A percentile compares a stretch with the other conserved stretches of the same genome.
Conservation (phyloP, 2,888 invertebrate species). For the Drosophila peninsularis region DNA sequence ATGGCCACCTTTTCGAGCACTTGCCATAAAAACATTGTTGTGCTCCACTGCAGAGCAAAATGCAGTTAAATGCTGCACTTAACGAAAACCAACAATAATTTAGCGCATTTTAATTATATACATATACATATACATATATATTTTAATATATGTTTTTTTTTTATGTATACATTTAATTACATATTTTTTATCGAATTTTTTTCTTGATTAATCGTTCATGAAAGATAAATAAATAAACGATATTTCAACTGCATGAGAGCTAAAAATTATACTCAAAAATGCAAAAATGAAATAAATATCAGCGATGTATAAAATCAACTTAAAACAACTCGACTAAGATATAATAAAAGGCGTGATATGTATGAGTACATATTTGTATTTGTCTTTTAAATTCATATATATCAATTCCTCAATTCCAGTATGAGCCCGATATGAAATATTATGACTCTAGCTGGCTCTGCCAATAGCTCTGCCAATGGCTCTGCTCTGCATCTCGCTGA, state of each 20-base stretch:
- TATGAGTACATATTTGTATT: too few species aligned
- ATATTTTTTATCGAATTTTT: slow-evolving; percentile 17
- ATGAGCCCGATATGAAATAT: too few species aligned
- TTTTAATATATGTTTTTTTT: neutral
- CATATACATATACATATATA: neutral
- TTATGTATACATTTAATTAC: neutral
- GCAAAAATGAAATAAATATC: too few species aligned
- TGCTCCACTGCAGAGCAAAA: neutral
- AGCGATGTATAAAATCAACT: too few species aligned
- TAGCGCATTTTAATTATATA: slow-evolving; percentile 13
- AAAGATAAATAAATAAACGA: slow-evolving; percentile 12
- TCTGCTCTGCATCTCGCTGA: too few species aligned
- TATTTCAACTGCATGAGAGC: neutral
- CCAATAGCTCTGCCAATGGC: too few species aligned
- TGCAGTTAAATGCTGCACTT: slow-evolving; percentile 34
- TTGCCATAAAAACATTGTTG: slow-evolving; percentile 39
- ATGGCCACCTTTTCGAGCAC: slow-evolving; percentile 49
- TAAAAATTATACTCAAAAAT: neutral
- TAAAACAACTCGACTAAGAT: too few species aligned
- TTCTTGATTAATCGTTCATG: slow-evolving; percentile 25
- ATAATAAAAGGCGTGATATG: too few species aligned
- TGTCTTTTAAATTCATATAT: too few species aligned
- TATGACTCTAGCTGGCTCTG: too few species aligned
- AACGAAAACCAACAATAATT: slow-evolving; percentile 33
- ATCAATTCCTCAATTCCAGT: too few species aligned